Percentiles rank a stretch among this genome's conserved stretches.
These are phyloP conservation scores for Taenioides sp. DNA, from an alignment of 2,797 vertebrate species.

Conservation along the genomic window DNA sequence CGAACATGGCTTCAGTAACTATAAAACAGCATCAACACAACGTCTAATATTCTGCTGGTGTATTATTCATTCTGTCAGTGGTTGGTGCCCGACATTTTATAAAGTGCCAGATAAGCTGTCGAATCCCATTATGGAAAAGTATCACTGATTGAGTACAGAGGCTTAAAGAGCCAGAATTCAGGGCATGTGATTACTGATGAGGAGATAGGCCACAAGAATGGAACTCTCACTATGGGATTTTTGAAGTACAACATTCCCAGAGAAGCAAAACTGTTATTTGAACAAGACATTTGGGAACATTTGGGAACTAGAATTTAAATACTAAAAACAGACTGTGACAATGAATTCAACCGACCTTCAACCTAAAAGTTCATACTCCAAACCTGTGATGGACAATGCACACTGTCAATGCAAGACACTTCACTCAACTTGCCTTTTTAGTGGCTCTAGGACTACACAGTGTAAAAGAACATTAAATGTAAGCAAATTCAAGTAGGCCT, in stretches of 20 bases:
- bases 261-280: conserved; percentile 33
- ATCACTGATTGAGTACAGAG: conserved; percentile 42
- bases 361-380: no score
- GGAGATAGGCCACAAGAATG: conserved; percentile 41
- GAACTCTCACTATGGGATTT: conserved; percentile 33
- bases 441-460: no score
- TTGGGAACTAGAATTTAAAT: neutral
- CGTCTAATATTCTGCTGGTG: conserved; percentile 43
- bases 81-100: conserved; percentile 36
- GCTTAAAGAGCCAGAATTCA: conserved; percentile 43
- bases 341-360: no score
- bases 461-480: no score
- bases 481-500: no score
- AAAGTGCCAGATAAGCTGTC: conserved; percentile 61
- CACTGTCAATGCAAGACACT: neutral
- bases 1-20: conserved; percentile 30
- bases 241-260: conserved; percentile 15
- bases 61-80: conserved; percentile 53
- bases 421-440: neutral
- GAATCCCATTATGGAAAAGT: conserved; percentile 55
- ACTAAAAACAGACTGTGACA: neutral
- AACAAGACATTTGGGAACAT: conserved; percentile 16
- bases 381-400: no score
- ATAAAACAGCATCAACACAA: conserved; percentile 48
- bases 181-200: conserved; percentile 50